These are phyloP conservation scores for Ecliptopera silaceata DNA, from an alignment of 2,888 invertebrate genomes.

Conservation along the genomic window DNA sequence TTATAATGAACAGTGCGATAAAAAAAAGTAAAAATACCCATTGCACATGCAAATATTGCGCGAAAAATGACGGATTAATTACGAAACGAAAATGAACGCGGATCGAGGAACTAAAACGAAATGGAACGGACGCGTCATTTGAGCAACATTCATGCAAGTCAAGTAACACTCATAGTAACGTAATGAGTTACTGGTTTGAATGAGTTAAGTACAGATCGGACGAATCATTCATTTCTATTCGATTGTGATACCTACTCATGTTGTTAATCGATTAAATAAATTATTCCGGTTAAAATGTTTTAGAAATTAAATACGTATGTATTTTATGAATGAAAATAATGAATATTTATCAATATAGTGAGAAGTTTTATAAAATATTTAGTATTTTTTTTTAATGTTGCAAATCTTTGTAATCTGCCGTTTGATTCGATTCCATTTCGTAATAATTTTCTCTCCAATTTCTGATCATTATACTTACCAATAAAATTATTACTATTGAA, in stretches of 20 bases:
- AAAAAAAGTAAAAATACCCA: slow-evolving; percentile 9
- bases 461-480: too few species aligned
- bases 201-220: background rate
- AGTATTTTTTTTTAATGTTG: too few species aligned
- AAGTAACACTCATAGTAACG: slow-evolving; percentile 38
- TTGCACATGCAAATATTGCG: slow-evolving; percentile 26
- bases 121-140: slow-evolving; percentile 45
- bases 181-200: slow-evolving; percentile 16
- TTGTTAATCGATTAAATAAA: background rate
- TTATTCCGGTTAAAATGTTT: background rate
- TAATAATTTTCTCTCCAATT: too few species aligned
- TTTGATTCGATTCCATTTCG: too few species aligned
- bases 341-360: too few species aligned
- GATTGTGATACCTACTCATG: background rate
- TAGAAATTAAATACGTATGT: background rate
- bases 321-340: background rate
- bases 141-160: slow-evolving; percentile 47
- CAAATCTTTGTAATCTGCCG: too few species aligned
- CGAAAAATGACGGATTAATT: slow-evolving; percentile 31
- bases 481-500: too few species aligned
- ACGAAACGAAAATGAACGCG: slow-evolving; percentile 42
- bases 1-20: background rate
- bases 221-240: background rate
- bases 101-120: slow-evolving; percentile 46
- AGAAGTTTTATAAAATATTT: too few species aligned